phyloP scores from a whole-genome alignment of 30 jellyfish, hydroid and myxozoan genomes.

The Turritopsis rubra region DNA sequence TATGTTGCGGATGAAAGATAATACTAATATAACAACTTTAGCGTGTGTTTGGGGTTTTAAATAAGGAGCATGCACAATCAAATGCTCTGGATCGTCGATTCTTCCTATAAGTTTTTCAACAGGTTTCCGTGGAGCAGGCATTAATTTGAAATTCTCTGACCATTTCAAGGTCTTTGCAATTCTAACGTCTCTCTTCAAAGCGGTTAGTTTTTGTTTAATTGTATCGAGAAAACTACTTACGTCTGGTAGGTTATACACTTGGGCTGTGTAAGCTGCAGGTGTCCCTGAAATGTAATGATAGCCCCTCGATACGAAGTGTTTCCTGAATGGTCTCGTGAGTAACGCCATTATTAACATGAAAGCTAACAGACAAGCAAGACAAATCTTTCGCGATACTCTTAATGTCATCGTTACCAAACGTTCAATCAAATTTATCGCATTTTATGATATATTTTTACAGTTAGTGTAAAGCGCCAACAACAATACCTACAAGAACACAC shows the following conservation, averaged over 20 bases:
- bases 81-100: neutral
- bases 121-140: neutral
- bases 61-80: neutral
- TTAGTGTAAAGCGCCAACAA: too few relatives aligned
- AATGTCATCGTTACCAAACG: neutral
- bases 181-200: neutral
- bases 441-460: too few relatives aligned
- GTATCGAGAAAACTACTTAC: neutral
- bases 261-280: neutral
- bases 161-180: neutral
- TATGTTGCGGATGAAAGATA: neutral
- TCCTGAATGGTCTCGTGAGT: neutral
- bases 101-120: neutral
- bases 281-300: neutral
- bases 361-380: neutral
- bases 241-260: neutral
- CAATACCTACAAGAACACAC: too few relatives aligned
- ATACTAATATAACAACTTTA: neutral
- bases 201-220: neutral
- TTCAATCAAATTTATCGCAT: neutral
- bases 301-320: neutral
- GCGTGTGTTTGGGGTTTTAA: neutral
- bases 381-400: neutral
- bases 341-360: neutral
- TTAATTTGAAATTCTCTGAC: neutral